Conservation (phyloP, 2,888 invertebrate species). For the Eucera pruinosa region DNA sequence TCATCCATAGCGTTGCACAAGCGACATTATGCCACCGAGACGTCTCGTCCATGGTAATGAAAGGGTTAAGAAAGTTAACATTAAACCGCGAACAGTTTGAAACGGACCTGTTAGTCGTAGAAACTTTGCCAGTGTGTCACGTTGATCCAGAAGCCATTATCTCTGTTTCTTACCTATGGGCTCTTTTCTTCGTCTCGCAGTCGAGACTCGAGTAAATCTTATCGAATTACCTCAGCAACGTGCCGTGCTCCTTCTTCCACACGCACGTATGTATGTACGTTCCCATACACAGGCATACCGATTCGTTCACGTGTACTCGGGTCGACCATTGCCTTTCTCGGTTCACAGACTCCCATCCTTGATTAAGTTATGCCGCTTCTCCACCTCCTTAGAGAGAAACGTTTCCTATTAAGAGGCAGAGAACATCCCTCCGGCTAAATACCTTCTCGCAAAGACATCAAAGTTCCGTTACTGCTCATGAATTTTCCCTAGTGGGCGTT, state of each 20-base stretch:
- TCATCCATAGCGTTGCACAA: no score
- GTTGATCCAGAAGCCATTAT: constrained; percentile 68
- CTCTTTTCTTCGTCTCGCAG: constrained; percentile 54
- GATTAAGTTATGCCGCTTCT: constrained; percentile 80
- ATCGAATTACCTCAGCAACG: constrained; percentile 77
- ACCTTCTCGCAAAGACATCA: constrained; percentile 76
- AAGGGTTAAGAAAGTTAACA: no score
- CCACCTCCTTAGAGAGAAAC: constrained; percentile 75
- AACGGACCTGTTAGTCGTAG: constrained; percentile 44
- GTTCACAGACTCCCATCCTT: constrained; percentile 75
- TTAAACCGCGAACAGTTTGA: not conserved
- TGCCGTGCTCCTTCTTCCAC: constrained; percentile 63
- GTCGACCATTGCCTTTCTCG: constrained; percentile 72
- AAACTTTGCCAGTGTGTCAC: constrained; percentile 68
- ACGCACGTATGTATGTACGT: constrained; percentile 19
- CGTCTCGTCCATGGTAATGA: no score
- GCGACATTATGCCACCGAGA: no score
- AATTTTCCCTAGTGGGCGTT: constrained; percentile 69
- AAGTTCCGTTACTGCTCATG: constrained; percentile 77
- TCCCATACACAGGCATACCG: no score
- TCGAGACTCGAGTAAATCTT: constrained; percentile 78
- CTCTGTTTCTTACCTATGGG: constrained; percentile 60
- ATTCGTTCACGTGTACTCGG: constrained; percentile 5
- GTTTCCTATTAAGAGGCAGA: constrained; percentile 79
- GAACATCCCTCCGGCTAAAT: constrained; percentile 76